Percentiles rank a stretch among this genome's conserved stretches.
Evolutionary conservation across 2,888 invertebrate species (phyloP).

Genomic region (Andrena dorsata): DNA sequence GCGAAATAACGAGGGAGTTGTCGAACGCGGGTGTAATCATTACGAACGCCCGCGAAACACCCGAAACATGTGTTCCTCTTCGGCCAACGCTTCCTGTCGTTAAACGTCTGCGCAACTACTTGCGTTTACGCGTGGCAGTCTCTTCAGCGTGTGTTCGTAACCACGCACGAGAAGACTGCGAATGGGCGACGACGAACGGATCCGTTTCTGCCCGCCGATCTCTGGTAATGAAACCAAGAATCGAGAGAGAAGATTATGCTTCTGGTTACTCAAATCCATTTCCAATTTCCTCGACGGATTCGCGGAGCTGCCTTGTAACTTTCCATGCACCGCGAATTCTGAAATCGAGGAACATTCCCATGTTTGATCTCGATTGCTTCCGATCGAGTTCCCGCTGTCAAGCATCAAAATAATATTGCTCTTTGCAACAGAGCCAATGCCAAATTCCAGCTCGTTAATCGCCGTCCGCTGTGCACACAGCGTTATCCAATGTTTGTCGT

Average conservation of each 20-base stretch:
- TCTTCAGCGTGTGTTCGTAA: not conserved
- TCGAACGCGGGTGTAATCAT: slow-evolving; percentile 78
- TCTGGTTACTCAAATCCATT: not conserved
- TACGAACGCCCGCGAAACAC: slow-evolving; percentile 79
- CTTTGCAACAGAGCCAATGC: not conserved
- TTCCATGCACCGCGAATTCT: not conserved
- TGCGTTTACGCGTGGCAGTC: slow-evolving; percentile 69
- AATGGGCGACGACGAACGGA: slow-evolving; percentile 40
- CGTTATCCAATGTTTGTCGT: not conserved
- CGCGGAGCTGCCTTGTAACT: not conserved
- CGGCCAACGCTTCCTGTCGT: slow-evolving; percentile 83
- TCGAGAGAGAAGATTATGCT: not conserved
- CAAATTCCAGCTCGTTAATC: not conserved
- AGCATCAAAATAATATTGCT: not conserved
- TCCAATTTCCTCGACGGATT: not conserved
- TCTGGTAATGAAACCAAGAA: not conserved
- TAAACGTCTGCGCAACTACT: slow-evolving; percentile 81
- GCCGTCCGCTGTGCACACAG: not conserved
- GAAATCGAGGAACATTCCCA: not conserved
- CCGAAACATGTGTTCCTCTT: slow-evolving; percentile 81
- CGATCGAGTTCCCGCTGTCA: not conserved
- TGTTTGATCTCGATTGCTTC: not conserved
- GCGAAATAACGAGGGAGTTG: slow-evolving; percentile 76
- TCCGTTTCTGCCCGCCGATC: not conserved
- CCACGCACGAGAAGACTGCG: slow-evolving; percentile 8